phyloP scores from a whole-genome alignment of 2,113 vertebrate species.

The Ancistrus triradiatus region DNA sequence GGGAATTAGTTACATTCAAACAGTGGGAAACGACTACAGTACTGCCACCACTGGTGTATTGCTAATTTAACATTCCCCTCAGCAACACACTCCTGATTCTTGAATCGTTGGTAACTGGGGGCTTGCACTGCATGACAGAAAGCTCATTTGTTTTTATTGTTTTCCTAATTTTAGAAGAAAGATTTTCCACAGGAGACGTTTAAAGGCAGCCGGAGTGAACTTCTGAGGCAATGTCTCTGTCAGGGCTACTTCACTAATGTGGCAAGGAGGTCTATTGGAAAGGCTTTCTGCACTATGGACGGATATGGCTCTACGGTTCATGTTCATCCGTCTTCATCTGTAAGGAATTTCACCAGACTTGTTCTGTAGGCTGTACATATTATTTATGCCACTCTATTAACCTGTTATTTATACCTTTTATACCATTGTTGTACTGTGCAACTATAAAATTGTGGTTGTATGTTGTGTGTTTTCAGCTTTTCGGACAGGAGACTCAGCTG shows the following conservation, averaged over 20 bases:
- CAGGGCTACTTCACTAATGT: conserved; percentile 91
- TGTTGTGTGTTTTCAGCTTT: conserved; percentile 82
- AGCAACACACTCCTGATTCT: too few species aligned
- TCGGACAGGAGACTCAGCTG: conserved; percentile 80
- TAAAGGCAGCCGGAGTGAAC: conserved; percentile 80
- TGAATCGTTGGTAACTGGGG: too few species aligned
- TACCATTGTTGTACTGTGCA: too few species aligned
- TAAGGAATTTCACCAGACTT: conserved; percentile 59
- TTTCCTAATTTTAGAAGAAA: conserved; percentile 64
- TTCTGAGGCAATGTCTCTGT: conserved; percentile 85
- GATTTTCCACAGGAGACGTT: conserved; percentile 84
- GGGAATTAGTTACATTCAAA: too few species aligned
- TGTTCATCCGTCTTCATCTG: conserved; percentile 93
- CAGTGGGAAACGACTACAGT: too few species aligned
- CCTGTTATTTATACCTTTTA: not conserved
- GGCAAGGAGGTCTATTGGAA: conserved; percentile 90
- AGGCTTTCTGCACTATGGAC: conserved; percentile 94
- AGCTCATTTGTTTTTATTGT: not conserved
- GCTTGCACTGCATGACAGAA: too few species aligned
- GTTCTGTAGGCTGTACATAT: not conserved
- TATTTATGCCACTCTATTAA: not conserved
- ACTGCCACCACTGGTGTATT: too few species aligned
- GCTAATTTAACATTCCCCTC: too few species aligned
- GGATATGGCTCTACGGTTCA: conserved; percentile 90
- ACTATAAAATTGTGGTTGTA: too few species aligned